Evolutionary conservation across 2,113 vertebrate genomes (phyloP), one percentile per base, ranked within the genome.

Genomic region (Carettochelys insculpta): DNA sequence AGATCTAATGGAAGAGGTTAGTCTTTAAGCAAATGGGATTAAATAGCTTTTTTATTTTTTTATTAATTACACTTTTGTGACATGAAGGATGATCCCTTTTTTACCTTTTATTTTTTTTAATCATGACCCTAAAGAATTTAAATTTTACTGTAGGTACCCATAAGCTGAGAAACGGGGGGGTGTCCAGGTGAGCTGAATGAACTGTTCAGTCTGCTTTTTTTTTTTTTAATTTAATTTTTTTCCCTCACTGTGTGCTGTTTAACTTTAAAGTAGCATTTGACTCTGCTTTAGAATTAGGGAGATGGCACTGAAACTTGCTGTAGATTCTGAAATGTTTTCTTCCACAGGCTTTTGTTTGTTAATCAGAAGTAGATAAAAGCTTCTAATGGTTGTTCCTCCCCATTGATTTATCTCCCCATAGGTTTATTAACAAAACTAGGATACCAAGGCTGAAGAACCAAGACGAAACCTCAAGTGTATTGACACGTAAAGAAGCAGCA

Each of bases 381-480:
- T 98, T 99, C 99, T 99, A 99, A 99, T 98, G 98, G 98, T 98
- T 98, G 95, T 98, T 99, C 99, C 99, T 99, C 99, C 99, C 98
- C 99, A 1, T 99, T 99, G 99, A 98, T 99, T 99, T 99, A 99
- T 99, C 98, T 99, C 98, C 99, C 98, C 98, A 98, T 99, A 99
- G 99, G 99, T 99, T 99, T 99, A 99, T 99, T 99, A 99, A 98
- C 98, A 98, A 98, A 98, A 98, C 99, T 99, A 99, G 98, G 98
- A 99, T 98, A 98, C 98, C 98, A 98, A 98, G 99, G 99, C 98
- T 98, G 99, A 99, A 98, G 99, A 98, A 98, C 98, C 98, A 98
- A 98, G 99, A 98, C 98, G 99, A 99, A 98, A 97, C 98, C 98
- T 98, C 99, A 98, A 99, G 99, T 99, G 98, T 99, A 99, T 99